Conservation (phyloP, 2,113 vertebrate species). For the Colaptes auratus region DNA sequence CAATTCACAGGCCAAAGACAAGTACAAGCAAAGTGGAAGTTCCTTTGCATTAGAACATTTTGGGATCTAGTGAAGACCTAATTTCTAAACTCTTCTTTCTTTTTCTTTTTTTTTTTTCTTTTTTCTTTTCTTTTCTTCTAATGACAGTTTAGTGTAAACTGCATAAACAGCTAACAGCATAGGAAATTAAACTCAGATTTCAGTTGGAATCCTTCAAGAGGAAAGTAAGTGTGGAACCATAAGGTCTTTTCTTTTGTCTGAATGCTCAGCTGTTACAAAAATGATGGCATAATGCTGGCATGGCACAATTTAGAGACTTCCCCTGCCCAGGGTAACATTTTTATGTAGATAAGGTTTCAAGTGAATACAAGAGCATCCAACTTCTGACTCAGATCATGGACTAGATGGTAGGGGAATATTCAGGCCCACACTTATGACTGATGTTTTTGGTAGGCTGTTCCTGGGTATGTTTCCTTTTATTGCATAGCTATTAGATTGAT, state of each 20-base stretch:
- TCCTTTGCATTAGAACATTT: background rate
- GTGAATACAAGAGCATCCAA: too few relatives aligned
- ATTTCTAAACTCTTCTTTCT: background rate
- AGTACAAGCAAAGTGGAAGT: background rate
- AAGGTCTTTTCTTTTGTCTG: background rate
- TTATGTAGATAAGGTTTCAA: background rate
- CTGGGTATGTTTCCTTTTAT: background rate
- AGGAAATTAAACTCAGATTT: constrained; percentile 55
- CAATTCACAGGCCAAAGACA: background rate
- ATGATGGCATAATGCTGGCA: background rate
- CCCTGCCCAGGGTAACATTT: rapidly evolving
- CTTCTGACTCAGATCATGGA: background rate
- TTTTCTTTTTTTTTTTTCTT: background rate
- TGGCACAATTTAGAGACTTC: background rate
- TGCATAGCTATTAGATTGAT: background rate
- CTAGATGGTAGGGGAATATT: background rate
- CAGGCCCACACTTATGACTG: background rate
- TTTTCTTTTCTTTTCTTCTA: background rate
- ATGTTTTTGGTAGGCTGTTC: background rate
- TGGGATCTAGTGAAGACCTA: background rate
- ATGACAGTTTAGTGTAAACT: background rate
- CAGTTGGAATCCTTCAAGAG: background rate
- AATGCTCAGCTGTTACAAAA: background rate
- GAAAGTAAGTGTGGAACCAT: constrained; percentile 17
- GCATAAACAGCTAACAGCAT: constrained; percentile 6